These are phyloP conservation scores for Engystomops pustulosus DNA, from an alignment of 2,113 vertebrate genomes.

Conservation along the genomic window DNA sequence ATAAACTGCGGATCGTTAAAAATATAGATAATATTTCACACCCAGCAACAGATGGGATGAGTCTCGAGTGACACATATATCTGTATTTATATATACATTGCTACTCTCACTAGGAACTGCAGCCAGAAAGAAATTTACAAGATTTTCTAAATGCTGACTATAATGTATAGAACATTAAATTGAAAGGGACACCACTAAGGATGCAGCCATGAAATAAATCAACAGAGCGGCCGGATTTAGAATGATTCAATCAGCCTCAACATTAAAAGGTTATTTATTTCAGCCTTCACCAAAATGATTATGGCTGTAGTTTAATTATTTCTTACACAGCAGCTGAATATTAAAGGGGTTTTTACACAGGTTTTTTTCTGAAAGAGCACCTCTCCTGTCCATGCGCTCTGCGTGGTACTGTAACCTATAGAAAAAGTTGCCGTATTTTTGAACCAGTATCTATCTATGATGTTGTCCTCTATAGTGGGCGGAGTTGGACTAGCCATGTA, in stretches of 20 bases:
- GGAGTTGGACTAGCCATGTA: too few relatives aligned
- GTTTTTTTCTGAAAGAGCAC: too few relatives aligned
- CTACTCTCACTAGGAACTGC: conserved; percentile 21
- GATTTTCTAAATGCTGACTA: not conserved
- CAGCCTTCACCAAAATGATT: not conserved
- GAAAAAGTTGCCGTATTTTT: too few relatives aligned
- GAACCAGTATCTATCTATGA: too few relatives aligned
- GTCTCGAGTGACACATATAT: not conserved
- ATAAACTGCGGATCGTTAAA: conserved; percentile 38
- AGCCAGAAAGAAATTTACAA: not conserved
- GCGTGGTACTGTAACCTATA: not conserved
- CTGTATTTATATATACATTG: not conserved
- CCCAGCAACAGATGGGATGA: not conserved
- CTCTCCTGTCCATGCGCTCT: too few relatives aligned
- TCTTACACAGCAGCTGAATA: not conserved
- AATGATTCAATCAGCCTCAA: conserved; percentile 13
- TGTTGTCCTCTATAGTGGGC: too few relatives aligned
- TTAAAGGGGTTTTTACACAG: not conserved
- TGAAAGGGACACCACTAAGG: not conserved
- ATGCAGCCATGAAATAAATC: not conserved
- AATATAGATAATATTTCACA: not conserved
- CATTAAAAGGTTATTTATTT: conserved; percentile 35
- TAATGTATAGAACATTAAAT: conserved; percentile 33
- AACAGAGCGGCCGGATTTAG: not conserved
- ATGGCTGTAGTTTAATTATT: not conserved